Percentiles rank a stretch among this genome's conserved stretches.
Conservation (phyloP, 2,888 invertebrate genomes). For the Augochlorella aurata region DNA sequence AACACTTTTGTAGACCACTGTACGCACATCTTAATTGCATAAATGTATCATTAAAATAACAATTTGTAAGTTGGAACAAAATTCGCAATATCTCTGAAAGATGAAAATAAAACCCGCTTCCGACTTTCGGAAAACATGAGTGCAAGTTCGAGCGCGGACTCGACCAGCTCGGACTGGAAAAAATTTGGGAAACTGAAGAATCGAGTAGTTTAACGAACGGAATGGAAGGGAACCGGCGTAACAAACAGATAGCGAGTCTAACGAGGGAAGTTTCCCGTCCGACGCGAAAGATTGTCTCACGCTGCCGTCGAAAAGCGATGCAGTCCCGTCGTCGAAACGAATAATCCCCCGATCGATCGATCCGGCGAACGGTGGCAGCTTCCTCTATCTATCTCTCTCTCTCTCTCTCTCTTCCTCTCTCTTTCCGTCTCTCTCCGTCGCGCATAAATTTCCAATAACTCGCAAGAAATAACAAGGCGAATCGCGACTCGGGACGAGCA, state of each 20-base stretch:
- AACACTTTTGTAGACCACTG: too few species aligned
- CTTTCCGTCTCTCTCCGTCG: neutral
- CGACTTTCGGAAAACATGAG: too few species aligned
- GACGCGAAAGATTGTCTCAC: constrained; percentile 28
- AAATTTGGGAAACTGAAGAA: neutral
- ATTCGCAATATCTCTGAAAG: too few species aligned
- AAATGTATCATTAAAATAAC: too few species aligned
- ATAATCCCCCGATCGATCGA: constrained; percentile 33
- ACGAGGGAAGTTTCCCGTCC: constrained; percentile 47
- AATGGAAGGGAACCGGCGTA: neutral
- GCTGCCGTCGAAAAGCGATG: constrained; percentile 15
- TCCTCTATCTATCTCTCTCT: neutral
- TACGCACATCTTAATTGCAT: too few species aligned
- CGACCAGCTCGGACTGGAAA: neutral
- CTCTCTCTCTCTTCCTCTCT: neutral
- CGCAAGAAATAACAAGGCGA: constrained; percentile 42
- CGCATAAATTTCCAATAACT: constrained; percentile 48
- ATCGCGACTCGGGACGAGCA: constrained; percentile 30
- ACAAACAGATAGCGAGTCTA: constrained; percentile 34
- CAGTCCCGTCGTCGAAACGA: constrained; percentile 15
- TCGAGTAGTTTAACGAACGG: neutral
- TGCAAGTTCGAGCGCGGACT: too few species aligned
- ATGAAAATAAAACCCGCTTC: too few species aligned
- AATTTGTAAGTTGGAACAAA: too few species aligned
- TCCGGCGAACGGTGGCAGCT: neutral